Conservation (phyloP, 2,888 invertebrate genomes). For the Calameuta pallipes region DNA sequence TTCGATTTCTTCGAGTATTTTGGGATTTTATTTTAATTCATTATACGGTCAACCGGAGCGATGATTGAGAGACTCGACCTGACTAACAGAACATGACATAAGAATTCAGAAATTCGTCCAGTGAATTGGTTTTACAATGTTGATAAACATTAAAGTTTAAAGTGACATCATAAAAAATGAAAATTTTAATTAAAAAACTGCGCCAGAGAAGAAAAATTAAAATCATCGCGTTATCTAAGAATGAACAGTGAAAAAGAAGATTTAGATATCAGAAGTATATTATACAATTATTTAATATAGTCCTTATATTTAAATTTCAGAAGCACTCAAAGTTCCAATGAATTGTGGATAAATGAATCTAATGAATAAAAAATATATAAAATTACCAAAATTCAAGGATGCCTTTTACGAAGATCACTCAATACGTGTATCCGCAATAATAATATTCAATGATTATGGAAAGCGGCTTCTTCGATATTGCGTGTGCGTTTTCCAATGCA, state of each 20-base stretch:
- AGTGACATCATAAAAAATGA: not conserved
- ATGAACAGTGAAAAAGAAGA: not conserved
- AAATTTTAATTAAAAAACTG: not conserved
- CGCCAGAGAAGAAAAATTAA: not conserved
- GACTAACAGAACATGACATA: not conserved
- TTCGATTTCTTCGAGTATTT: not conserved
- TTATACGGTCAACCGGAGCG: not conserved
- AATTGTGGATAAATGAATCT: not conserved
- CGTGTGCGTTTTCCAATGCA: not conserved
- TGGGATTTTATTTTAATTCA: not conserved
- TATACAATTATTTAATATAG: not conserved
- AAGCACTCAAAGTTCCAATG: not conserved
- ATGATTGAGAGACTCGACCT: not conserved
- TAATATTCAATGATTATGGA: not conserved
- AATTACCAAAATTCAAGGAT: constrained; percentile 1
- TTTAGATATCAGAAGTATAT: not conserved
- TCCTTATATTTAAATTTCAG: not conserved
- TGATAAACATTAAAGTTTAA: not conserved
- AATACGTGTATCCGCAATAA: not conserved
- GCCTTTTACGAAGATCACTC: not conserved
- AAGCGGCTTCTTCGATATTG: not conserved
- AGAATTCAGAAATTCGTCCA: not conserved
- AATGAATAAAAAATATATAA: not conserved
- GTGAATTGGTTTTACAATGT: not conserved
- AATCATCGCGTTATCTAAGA: not conserved